A percentile compares a stretch with the other conserved stretches of the same genome.
Evolutionary conservation across 1,140 invertebrate species (phyloP).

Genomic region (Caenorhabditis briggsae): DNA sequence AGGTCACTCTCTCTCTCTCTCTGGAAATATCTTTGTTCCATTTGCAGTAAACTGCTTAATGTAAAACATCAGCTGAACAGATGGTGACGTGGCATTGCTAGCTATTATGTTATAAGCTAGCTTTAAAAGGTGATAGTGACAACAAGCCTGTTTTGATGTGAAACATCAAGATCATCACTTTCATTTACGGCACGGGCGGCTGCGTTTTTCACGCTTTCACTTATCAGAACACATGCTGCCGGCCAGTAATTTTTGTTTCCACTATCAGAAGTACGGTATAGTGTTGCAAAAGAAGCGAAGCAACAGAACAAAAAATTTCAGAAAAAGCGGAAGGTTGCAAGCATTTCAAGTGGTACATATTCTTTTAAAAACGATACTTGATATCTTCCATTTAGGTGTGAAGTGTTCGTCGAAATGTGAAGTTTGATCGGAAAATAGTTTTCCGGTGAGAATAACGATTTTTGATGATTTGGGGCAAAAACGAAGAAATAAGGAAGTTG

Average conservation of each 20-base stretch:
- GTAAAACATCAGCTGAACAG: neutral
- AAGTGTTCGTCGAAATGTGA: slow-evolving; percentile 27
- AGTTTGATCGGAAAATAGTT: slow-evolving; percentile 31
- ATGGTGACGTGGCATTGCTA: neutral
- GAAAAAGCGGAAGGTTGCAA: neutral
- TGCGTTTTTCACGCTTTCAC: slow-evolving; percentile 51
- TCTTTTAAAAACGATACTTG: slow-evolving; percentile 37
- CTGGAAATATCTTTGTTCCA: slow-evolving; percentile 17
- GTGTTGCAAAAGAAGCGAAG: neutral
- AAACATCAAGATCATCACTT: slow-evolving; percentile 50
- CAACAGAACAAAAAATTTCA: neutral
- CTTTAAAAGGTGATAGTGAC: slow-evolving; percentile 29
- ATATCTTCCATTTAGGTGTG: slow-evolving; percentile 1
- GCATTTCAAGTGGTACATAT: slow-evolving; percentile 22
- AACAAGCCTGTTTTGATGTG: slow-evolving; percentile 46
- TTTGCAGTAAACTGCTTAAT: slow-evolving; percentile 2
- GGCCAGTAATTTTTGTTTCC: neutral
- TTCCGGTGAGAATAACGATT: neutral
- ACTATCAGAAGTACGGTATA: neutral
- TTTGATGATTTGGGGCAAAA: neutral
- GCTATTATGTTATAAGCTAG: slow-evolving; percentile 12
- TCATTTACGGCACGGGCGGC: slow-evolving; percentile 29
- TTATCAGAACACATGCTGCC: slow-evolving; percentile 44
- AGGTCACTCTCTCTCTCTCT: neutral
- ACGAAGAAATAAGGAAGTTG: neutral